Evolutionary conservation across 2,797 vertebrate species (phyloP).

Genomic region (Hydrolagus colliei): DNA sequence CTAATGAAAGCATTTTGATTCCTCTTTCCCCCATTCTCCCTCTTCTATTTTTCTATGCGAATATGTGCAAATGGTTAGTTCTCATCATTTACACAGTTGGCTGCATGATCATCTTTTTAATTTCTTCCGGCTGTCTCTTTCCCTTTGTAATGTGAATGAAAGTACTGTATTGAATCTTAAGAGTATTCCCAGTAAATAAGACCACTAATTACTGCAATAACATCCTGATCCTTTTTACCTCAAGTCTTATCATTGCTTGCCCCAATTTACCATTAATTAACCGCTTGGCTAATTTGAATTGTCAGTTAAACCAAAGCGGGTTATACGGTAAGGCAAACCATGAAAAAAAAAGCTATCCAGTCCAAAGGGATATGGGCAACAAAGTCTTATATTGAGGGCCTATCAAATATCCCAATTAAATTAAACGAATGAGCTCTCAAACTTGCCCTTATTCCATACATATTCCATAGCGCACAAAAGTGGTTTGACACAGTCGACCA

Average conservation of each 20-base stretch:
- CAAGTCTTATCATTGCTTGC: conserved; percentile 8
- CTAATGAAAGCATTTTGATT: too few relatives aligned
- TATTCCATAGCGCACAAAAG: too few relatives aligned
- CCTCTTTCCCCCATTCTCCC: too few relatives aligned
- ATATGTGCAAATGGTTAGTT: too few relatives aligned
- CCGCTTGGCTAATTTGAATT: conserved; percentile 4
- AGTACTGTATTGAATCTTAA: not conserved
- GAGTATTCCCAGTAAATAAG: too few relatives aligned
- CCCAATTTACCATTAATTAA: conserved; percentile 6
- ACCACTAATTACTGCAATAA: conserved; percentile 22
- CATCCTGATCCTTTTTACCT: not conserved
- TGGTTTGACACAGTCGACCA: too few relatives aligned
- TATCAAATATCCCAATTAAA: not conserved
- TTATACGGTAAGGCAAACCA: not conserved
- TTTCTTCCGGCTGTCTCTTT: not conserved
- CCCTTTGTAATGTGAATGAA: not conserved
- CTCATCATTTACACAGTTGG: not conserved
- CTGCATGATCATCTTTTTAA: too few relatives aligned
- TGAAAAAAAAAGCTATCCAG: too few relatives aligned
- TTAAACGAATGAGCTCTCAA: too few relatives aligned
- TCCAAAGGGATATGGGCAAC: not conserved
- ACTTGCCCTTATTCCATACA: too few relatives aligned
- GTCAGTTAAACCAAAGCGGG: conserved; percentile 17
- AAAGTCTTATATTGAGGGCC: not conserved
- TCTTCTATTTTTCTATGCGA: too few relatives aligned